Evolutionary conservation across 2,797 vertebrate genomes (phyloP).

Genomic region (Aselliscus stoliczkanus): DNA sequence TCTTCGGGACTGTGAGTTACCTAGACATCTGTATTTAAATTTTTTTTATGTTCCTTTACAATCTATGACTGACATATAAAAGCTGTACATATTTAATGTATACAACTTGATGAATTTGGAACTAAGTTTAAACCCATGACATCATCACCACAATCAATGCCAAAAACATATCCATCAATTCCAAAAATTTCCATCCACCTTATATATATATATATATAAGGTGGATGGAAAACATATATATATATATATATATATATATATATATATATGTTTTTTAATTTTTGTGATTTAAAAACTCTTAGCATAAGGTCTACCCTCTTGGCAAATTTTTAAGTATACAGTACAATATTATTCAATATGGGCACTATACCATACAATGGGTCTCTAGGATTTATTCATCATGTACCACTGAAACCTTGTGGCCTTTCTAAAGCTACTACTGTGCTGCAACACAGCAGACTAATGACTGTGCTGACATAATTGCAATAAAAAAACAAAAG

Average conservation of each 20-base stretch:
- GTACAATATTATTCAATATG: neutral
- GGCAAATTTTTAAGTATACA: neutral
- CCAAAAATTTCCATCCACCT: neutral
- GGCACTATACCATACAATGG: too few relatives aligned
- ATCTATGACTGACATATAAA: neutral
- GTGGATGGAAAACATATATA: too few relatives aligned
- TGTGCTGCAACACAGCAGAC: accelerated
- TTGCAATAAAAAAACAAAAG: neutral
- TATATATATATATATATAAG: too few relatives aligned
- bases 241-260: too few relatives aligned
- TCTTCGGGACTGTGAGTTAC: neutral
- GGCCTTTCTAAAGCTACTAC: neutral
- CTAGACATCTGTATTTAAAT: neutral
- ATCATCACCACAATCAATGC: neutral
- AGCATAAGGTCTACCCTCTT: neutral
- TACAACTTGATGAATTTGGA: neutral
- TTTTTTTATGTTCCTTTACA: neutral
- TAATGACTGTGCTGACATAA: neutral
- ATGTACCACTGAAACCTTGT: neutral
- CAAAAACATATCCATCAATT: neutral
- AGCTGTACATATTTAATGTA: neutral
- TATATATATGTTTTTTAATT: too few relatives aligned
- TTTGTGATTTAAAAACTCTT: neutral
- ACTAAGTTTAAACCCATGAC: neutral
- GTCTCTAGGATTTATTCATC: neutral